Percentiles rank a stretch among this genome's conserved stretches.
These are phyloP conservation scores for Choloepus hoffmanni DNA, from an alignment of 2,113 vertebrate genomes.

Conservation along the genomic window DNA sequence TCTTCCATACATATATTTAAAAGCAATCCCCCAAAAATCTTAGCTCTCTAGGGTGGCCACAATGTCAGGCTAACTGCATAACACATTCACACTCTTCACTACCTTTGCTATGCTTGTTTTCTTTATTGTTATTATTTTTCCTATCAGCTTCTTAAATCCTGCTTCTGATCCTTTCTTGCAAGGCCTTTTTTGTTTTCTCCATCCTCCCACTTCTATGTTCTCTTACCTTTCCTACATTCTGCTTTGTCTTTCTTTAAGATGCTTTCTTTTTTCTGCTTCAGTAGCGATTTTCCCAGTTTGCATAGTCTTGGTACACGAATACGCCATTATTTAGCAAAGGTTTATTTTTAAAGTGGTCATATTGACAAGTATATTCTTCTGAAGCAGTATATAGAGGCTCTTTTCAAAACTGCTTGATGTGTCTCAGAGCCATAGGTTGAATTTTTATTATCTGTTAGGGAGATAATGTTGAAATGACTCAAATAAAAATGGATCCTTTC, in stretches of 20 bases:
- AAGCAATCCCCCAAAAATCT: background rate
- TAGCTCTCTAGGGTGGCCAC: background rate
- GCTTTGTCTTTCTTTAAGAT: background rate
- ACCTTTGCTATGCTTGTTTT: background rate
- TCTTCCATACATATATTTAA: background rate
- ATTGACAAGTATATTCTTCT: background rate
- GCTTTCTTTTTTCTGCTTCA: conserved; percentile 7
- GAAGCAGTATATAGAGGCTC: background rate
- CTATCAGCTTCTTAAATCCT: background rate
- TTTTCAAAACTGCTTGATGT: background rate
- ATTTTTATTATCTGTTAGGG: background rate
- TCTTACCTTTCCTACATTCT: background rate
- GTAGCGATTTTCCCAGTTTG: background rate
- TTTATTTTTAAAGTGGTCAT: conserved; percentile 3
- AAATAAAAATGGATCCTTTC: background rate
- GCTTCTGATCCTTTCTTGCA: background rate
- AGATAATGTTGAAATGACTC: background rate
- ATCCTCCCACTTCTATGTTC: background rate
- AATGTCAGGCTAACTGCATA: background rate
- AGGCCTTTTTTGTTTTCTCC: background rate
- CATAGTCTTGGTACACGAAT: conserved; percentile 14
- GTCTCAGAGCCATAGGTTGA: background rate
- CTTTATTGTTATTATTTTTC: background rate
- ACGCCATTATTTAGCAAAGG: background rate
- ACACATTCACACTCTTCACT: background rate